Base-by-base conservation (phyloP, 1,140 invertebrate species). In the Dreissena rostriformis region DNA sequence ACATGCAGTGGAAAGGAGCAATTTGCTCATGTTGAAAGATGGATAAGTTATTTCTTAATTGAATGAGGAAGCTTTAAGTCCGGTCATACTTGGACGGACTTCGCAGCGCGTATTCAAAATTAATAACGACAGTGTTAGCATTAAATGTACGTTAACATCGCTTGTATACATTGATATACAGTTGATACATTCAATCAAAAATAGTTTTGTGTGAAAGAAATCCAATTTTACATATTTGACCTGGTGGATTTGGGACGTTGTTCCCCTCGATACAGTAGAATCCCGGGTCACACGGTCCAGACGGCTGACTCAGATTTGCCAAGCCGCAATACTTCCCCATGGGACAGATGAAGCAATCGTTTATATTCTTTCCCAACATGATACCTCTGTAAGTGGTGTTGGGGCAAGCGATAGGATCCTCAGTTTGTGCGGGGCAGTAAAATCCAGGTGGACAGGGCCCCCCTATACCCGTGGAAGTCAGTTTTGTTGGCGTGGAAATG, bases 401-500 rank as follows among this genome's bases (percentile, higher is more conserved):
- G 1, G 92, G 90, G 65, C 92, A 92, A 0, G 88, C 80, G 7
- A 85, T 82, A 0, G 92, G 92, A 63, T 90, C 90, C 51, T 90
- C 88, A 5, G 91, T 92, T 29, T 89, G 85, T 57, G 70, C 7
- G 19, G 87, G 87, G 78, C 92, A 93, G 86, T 92, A 92, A 68
- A 86, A 87, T 24, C 91, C 92, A 10, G 87, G 29, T n/a, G 92
- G 91, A 76, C 91, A 93, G 2, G 91, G 91, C 15, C 91, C 91
- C 22, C 92, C 92, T 12, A 91, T 70, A 28, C 90, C 91, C 55
- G 86, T 91, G 19, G 91, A 86, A 2, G 90, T 91, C 19, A 71
- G 86, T n/a, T 82, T 24, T 49, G 91, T 92, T 28, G 91, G 91
- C 0, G 86, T 87, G 68, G 89, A 90, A 4, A 89, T 87, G 83